Conservation (phyloP, 2,797 vertebrate species). For the Myotis findleyi region DNA sequence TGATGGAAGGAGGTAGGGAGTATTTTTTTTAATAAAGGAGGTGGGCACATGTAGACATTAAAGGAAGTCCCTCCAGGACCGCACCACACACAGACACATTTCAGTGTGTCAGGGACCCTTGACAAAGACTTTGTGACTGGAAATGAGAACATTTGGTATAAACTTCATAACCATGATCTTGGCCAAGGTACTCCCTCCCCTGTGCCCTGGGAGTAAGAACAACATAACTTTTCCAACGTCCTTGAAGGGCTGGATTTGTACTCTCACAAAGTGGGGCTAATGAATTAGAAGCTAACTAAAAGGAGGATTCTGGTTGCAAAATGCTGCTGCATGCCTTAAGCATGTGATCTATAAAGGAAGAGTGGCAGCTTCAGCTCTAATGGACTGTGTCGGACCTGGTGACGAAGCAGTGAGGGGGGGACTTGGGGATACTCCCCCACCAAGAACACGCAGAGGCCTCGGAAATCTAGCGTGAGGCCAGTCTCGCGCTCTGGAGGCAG, state of each 20-base stretch:
- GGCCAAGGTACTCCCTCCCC: neutral
- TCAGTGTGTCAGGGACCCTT: neutral
- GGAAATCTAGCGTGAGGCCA: neutral
- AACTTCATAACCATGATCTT: neutral
- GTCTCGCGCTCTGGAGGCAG: neutral
- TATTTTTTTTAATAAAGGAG: neutral
- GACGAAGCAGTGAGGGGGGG: neutral
- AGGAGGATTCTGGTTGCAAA: neutral
- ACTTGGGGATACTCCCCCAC: neutral
- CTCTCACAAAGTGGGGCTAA: neutral
- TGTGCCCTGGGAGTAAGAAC: neutral
- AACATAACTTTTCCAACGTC: neutral
- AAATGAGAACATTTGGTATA: neutral
- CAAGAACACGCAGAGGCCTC: neutral
- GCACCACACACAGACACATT: neutral
- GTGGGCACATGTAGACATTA: neutral
- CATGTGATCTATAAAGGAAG: neutral
- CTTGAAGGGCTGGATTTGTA: neutral
- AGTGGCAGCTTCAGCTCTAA: neutral
- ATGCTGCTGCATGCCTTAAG: neutral
- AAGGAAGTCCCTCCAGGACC: neutral
- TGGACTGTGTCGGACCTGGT: neutral
- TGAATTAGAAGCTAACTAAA: constrained; percentile 1
- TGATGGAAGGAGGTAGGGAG: neutral
- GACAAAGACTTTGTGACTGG: neutral